phyloP scores from a whole-genome alignment of 1,140 invertebrate species.

The Atopsyche davidsoni region DNA sequence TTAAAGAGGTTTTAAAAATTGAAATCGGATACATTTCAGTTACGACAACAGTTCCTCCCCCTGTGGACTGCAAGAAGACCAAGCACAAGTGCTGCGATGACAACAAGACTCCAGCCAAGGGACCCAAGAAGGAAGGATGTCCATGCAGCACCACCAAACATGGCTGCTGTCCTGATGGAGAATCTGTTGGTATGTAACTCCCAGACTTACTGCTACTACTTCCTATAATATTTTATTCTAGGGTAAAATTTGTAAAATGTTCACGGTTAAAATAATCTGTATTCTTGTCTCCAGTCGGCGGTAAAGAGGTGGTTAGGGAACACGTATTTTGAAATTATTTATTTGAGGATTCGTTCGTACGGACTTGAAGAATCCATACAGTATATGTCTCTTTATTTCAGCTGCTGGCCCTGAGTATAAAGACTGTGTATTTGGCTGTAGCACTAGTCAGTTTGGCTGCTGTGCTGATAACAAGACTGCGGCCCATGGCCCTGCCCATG shows the following conservation, averaged over 20 bases:
- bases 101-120: slow-evolving; percentile 60
- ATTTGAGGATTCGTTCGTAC: too few species aligned
- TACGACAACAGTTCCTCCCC: slow-evolving; percentile 4
- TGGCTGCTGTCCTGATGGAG: slow-evolving; percentile 85
- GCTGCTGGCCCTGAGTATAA: slow-evolving; percentile 62
- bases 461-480: slow-evolving; percentile 80
- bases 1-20: too few species aligned
- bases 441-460: slow-evolving; percentile 73
- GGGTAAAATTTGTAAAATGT: too few species aligned
- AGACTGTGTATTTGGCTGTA: slow-evolving; percentile 69
- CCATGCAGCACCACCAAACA: slow-evolving; percentile 65
- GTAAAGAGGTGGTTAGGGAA: too few species aligned
- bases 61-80: slow-evolving; percentile 49
- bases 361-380: too few species aligned
- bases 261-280: too few species aligned
- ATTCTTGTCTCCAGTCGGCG: too few species aligned
- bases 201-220: too few species aligned
- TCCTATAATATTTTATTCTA: too few species aligned
- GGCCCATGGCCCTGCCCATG: slow-evolving; percentile 73
- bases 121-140: slow-evolving; percentile 68
- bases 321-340: too few species aligned
- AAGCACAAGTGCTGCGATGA: slow-evolving; percentile 76
- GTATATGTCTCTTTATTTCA: too few species aligned
- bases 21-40: too few species aligned
- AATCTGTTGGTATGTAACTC: slow-evolving; percentile 62